Evolutionary conservation across 2,797 vertebrate species (phyloP).

Genomic region (Antrozous pallidus): DNA sequence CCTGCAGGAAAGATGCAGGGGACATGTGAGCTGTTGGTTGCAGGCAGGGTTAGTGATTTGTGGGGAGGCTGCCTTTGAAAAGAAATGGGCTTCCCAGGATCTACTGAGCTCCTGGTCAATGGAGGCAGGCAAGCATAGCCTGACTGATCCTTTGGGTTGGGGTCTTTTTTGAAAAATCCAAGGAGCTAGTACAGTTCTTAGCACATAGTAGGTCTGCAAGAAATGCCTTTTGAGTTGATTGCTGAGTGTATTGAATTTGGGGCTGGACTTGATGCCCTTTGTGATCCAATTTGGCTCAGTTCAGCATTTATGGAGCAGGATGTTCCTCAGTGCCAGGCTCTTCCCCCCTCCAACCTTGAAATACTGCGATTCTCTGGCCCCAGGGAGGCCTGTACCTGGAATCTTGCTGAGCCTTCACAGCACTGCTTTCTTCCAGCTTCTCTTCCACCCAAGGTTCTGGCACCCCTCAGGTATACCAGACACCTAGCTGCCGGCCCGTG

Average conservation of each 20-base stretch:
- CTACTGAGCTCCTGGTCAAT: neutral
- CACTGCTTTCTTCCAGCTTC: neutral
- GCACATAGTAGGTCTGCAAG: neutral
- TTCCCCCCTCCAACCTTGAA: neutral
- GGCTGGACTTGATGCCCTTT: neutral
- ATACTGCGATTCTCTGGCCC: neutral
- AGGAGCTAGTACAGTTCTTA: neutral
- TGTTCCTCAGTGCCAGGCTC: neutral
- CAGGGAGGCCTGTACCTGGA: neutral
- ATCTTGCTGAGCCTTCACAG: neutral
- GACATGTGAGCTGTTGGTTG: neutral
- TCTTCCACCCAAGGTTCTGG: neutral
- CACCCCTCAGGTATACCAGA: neutral
- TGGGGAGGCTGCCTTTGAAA: neutral
- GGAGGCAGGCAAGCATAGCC: neutral
- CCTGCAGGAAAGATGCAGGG: neutral
- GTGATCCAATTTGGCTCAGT: neutral
- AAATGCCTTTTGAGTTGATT: neutral
- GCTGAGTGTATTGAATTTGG: neutral
- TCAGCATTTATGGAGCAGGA: neutral
- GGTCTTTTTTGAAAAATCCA: neutral
- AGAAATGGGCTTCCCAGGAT: neutral
- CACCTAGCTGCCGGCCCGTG: neutral
- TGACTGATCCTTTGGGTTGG: neutral
- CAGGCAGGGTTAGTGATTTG: constrained; percentile 12